Base-by-base conservation (phyloP, 2,797 vertebrate genomes). In the Distichodus sexfasciatus region DNA sequence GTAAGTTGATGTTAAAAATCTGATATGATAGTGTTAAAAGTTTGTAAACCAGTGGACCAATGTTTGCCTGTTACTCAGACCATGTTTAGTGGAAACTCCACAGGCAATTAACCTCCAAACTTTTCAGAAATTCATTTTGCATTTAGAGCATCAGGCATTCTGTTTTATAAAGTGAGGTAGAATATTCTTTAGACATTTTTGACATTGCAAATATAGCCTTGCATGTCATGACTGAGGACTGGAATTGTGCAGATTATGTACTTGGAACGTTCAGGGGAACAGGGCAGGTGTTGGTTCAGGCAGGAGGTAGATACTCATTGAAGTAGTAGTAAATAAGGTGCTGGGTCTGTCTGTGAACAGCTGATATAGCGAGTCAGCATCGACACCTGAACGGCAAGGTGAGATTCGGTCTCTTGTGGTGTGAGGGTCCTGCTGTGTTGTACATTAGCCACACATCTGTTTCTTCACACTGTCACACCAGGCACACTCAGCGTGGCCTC, bases 371-470 rank as follows among this genome's bases (percentile, higher is more conserved):
- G 23, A 24, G 64, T 41, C 43, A 14, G 55, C 53, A 54, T 46
- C 67, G 63, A 54, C 50, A 21, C 40, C 14, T 36, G 48, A 19
- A 17, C 21, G 23, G 36, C 29, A 28, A 17, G 21, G 51, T 57
- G 69, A 67, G 57, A 63, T 63, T 10, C 6, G 19, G 21, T 33
- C 31, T 24, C 29, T 17, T 9, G 19, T 21, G 35, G 50, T 38
- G 38, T 62, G 54, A 38, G 44, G 61, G 35, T 40, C 51, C 51
- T 35, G 31, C 72, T 53, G 64, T 14, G 43, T 23, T 28, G 15
- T 5, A 26, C 41, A n/a, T 40, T n/a, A 41, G 14, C 55, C 50
- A 58, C 63, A 67, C 71, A 74, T 71, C 63, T 64, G 71, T 71
- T 58, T 51, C 26, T 58, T 76, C 36, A 57, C 33, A 66, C 46